Evolutionary conservation across 2,113 vertebrate species (phyloP).

Genomic region (Brienomyrus brachyistius): DNA sequence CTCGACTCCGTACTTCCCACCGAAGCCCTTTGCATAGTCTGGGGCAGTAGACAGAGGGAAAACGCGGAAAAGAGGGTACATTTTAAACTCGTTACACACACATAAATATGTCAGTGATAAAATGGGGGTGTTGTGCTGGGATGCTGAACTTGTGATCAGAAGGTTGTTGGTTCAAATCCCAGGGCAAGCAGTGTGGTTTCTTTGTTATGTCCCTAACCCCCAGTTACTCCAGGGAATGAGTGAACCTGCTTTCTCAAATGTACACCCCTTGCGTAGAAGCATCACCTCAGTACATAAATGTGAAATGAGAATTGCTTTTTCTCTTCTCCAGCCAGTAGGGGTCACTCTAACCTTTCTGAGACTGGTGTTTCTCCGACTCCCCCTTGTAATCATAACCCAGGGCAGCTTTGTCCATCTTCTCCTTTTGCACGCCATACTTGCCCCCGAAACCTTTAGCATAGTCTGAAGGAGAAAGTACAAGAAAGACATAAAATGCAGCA

Average conservation of each 20-base stretch:
- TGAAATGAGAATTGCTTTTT: not conserved
- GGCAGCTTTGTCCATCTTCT: conserved; percentile 70
- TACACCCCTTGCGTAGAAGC: not conserved
- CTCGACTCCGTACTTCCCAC: conserved; percentile 73
- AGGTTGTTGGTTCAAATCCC: not conserved
- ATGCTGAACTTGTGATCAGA: not conserved
- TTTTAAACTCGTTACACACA: not conserved
- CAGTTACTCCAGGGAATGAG: not conserved
- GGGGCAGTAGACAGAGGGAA: not conserved
- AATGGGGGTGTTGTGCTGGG: not conserved
- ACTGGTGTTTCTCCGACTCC: conserved; percentile 76
- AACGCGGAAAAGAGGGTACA: not conserved
- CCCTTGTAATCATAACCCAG: conserved; percentile 81
- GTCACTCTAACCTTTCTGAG: conserved; percentile 68
- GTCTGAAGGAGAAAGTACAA: conserved; percentile 38
- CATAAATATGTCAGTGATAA: not conserved
- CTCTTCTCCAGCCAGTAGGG: not conserved
- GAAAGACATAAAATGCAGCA: not conserved
- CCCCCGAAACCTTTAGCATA: conserved; percentile 76
- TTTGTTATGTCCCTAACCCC: not conserved
- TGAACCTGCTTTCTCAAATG: not conserved
- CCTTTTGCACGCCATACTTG: conserved; percentile 61
- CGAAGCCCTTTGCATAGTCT: conserved; percentile 45
- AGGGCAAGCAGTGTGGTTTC: not conserved
- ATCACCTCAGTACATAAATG: not conserved